Conservation (phyloP, 2,888 invertebrate species). For the Dioctria rufipes region DNA sequence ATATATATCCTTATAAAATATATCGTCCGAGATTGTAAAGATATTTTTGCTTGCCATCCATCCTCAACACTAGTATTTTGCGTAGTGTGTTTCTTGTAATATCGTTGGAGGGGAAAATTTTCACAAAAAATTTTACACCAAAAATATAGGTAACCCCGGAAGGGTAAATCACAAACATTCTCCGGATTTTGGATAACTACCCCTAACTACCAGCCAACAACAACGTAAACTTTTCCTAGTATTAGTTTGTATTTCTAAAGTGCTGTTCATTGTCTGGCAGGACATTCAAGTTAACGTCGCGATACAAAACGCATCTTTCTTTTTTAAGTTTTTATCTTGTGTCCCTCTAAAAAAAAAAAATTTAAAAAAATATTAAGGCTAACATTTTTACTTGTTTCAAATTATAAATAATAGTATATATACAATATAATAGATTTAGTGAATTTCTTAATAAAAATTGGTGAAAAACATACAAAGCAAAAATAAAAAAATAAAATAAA, state of each 20-base stretch:
- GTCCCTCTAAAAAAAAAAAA: constrained; percentile 8
- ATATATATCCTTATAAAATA: too few relatives aligned
- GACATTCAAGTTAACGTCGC: constrained; percentile 60
- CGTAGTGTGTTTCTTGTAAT: background rate
- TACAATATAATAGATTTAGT: background rate
- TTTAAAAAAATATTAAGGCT: background rate
- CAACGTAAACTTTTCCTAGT: constrained; percentile 41
- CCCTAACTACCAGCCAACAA: background rate
- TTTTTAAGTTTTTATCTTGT: constrained; percentile 57
- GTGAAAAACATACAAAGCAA: constrained; percentile 2
- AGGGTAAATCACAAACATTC: constrained; percentile 42
- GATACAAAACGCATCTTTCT: constrained; percentile 57
- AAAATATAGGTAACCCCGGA: constrained; percentile 26
- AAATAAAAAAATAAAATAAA: background rate
- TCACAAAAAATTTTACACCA: constrained; percentile 1
- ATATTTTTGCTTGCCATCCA: constrained; percentile 15
- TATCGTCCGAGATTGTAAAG: background rate
- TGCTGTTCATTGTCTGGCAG: constrained; percentile 53
- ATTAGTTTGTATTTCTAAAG: constrained; percentile 59
- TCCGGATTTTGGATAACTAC: background rate
- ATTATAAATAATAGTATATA: background rate
- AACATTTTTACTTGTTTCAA: constrained; percentile 28
- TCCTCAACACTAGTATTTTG: background rate
- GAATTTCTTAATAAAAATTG: constrained; percentile 5
- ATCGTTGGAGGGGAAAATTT: constrained; percentile 31